phyloP scores from a whole-genome alignment of 2,888 invertebrate genomes.

The Elmis aenea region DNA sequence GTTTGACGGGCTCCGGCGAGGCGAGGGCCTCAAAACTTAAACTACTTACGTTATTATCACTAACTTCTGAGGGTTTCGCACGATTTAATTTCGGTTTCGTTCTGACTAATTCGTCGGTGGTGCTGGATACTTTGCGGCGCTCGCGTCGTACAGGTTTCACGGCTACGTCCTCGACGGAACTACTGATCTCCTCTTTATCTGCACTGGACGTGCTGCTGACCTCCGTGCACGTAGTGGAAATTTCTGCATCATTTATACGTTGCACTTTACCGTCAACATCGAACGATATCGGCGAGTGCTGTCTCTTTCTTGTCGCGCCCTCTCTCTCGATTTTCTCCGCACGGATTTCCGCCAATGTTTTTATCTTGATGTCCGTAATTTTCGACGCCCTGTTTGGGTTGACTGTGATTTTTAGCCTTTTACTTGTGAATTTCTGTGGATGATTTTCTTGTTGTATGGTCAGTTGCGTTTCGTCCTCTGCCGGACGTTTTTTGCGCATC shows the following conservation, averaged over 20 bases:
- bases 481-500: conserved; percentile 20
- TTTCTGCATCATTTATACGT: too few relatives aligned
- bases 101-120: conserved; percentile 9
- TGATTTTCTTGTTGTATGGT: neutral
- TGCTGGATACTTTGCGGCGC: conserved; percentile 9
- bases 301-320: conserved; percentile 6
- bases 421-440: too few relatives aligned
- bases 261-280: too few relatives aligned
- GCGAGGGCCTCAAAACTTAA: too few relatives aligned
- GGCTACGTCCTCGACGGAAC: conserved; percentile 8
- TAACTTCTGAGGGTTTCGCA: conserved; percentile 1
- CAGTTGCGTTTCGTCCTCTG: conserved; percentile 5
- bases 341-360: conserved; percentile 45
- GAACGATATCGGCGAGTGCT: neutral
- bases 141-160: conserved; percentile 9
- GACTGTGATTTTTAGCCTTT: conserved; percentile 13
- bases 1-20: too few relatives aligned
- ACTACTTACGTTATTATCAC: neutral
- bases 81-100: conserved; percentile 18
- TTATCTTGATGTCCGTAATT: conserved; percentile 39
- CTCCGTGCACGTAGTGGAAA: conserved; percentile 23
- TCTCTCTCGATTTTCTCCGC: conserved; percentile 29
- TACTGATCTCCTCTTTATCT: conserved; percentile 10
- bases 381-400: conserved; percentile 14
- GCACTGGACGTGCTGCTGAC: conserved; percentile 34